Conservation (phyloP, 2,113 vertebrate species). For the Potamarius usumacintae region DNA sequence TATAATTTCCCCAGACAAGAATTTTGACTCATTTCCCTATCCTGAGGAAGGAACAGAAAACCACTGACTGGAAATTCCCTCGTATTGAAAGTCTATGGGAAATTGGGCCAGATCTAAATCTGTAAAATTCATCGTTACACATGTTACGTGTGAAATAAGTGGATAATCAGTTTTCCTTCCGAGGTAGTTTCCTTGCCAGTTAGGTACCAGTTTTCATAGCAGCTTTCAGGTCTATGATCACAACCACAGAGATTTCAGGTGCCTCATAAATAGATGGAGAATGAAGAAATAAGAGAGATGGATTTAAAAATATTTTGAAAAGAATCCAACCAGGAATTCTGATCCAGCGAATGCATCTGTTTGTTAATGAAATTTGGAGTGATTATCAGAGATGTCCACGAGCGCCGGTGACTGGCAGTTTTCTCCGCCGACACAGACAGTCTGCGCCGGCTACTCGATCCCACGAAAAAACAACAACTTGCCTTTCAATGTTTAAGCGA, state of each 20-base stretch:
- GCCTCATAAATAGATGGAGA: neutral
- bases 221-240: neutral
- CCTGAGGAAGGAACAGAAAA: slow-evolving; percentile 10
- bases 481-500: too few relatives aligned
- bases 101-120: neutral
- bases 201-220: neutral
- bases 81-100: neutral
- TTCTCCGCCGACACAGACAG: too few relatives aligned
- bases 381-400: too few relatives aligned
- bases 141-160: neutral
- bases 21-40: slow-evolving; percentile 8
- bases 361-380: neutral
- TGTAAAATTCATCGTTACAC: neutral
- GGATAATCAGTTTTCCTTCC: neutral
- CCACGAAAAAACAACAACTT: too few relatives aligned
- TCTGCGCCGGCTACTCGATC: too few relatives aligned
- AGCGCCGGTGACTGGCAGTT: too few relatives aligned
- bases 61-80: slow-evolving; percentile 25
- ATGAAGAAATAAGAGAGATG: neutral
- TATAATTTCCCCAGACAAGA: neutral
- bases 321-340: neutral
- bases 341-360: neutral
- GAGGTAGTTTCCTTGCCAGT: neutral
- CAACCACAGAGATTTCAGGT: neutral
- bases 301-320: neutral